A percentile compares a stretch with the other conserved stretches of the same genome.
Conservation (phyloP, 2,888 invertebrate species). For the Stegana nigrithorax region DNA sequence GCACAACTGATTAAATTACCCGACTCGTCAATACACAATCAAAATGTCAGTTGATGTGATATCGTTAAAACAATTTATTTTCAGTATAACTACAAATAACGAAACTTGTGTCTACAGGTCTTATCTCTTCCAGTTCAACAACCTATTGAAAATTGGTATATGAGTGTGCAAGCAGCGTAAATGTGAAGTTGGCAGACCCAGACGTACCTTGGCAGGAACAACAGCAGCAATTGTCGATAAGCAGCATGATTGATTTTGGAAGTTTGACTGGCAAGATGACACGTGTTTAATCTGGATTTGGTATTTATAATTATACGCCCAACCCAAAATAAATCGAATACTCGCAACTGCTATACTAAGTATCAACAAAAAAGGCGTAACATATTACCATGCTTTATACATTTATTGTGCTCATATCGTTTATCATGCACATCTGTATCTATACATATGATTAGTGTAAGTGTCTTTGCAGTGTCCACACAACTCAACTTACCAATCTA, state of each 20-base stretch:
- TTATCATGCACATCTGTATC: too few species aligned
- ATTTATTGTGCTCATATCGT: conserved; percentile 21
- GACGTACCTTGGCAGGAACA: too few species aligned
- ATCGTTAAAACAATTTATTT: too few species aligned
- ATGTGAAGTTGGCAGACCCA: too few species aligned
- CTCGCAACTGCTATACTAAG: conserved; percentile 47
- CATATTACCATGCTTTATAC: conserved; percentile 44
- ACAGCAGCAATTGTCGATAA: neutral
- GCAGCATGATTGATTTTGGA: neutral
- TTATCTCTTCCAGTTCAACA: too few species aligned
- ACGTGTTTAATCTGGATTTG: conserved; percentile 46
- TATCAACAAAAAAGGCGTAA: conserved; percentile 47
- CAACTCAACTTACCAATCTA: conserved; percentile 41
- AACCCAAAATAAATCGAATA: conserved; percentile 11
- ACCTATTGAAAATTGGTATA: too few species aligned
- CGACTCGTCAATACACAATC: too few species aligned
- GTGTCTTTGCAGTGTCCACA: conserved; percentile 55
- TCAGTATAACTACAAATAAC: neutral
- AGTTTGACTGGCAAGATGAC: neutral
- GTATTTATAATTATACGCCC: conserved; percentile 57
- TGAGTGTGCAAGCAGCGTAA: too few species aligned
- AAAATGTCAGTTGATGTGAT: too few species aligned
- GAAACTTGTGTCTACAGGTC: neutral
- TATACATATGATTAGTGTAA: conserved; percentile 42
- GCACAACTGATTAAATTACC: too few species aligned